Conservation (phyloP, 2,113 vertebrate species). For the Andinoacara biseriatus region DNA sequence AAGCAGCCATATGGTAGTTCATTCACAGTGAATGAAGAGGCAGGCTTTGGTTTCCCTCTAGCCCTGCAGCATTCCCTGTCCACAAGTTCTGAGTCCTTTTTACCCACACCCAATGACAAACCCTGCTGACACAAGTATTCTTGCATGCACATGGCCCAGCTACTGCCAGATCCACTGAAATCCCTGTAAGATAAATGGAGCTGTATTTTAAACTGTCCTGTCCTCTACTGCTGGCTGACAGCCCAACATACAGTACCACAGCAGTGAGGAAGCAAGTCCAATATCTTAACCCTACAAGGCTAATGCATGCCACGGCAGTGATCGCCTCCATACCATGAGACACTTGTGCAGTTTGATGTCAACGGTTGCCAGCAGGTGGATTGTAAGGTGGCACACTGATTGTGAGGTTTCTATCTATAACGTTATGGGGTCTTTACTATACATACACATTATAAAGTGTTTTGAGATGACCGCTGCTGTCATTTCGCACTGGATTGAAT, state of each 20-base stretch:
- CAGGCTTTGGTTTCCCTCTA: slow-evolving; percentile 50
- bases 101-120: slow-evolving; percentile 45
- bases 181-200: slow-evolving; percentile 71
- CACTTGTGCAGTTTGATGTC: neutral
- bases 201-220: slow-evolving; percentile 70
- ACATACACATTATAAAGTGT: neutral
- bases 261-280: slow-evolving; percentile 14
- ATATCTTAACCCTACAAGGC: slow-evolving; percentile 64
- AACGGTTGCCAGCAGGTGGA: neutral
- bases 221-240: slow-evolving; percentile 34
- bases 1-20: slow-evolving; percentile 56
- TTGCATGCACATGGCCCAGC: slow-evolving; percentile 17
- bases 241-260: slow-evolving; percentile 42
- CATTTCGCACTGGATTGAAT: neutral
- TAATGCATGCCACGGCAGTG: neutral
- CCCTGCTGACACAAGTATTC: slow-evolving; percentile 71
- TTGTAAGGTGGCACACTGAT: too few relatives aligned
- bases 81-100: slow-evolving; percentile 46
- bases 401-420: too few relatives aligned
- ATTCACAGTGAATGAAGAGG: slow-evolving; percentile 40
- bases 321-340: neutral
- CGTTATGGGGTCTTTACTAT: too few relatives aligned
- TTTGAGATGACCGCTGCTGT: neutral
- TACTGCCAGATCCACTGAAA: slow-evolving; percentile 72
- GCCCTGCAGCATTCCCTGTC: slow-evolving; percentile 37